phyloP scores from a whole-genome alignment of 2,113 vertebrate species.

The Pycnonotus jocosus region DNA sequence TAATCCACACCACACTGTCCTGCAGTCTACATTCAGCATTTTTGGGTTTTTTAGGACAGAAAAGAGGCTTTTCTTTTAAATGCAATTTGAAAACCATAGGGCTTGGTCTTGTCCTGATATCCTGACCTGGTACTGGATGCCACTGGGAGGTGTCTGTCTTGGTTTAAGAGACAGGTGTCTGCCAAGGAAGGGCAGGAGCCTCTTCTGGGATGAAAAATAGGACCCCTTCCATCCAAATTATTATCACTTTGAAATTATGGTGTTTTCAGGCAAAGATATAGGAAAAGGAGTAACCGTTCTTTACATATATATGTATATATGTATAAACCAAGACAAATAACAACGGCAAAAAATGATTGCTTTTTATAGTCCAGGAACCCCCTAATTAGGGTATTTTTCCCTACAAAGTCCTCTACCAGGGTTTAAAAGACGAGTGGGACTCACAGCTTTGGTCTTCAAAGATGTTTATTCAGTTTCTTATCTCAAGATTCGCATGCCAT shows the following conservation, averaged over 20 bases:
- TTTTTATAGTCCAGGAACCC: too few relatives aligned
- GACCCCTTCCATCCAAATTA: background rate
- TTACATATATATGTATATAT: background rate
- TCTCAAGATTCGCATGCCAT: too few relatives aligned
- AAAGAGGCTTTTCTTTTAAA: background rate
- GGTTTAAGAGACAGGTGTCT: background rate
- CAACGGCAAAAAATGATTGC: too few relatives aligned
- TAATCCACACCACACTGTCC: background rate
- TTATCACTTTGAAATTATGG: background rate
- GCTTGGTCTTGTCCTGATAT: background rate
- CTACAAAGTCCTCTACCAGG: too few relatives aligned
- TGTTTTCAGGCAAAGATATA: background rate
- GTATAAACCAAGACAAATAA: too few relatives aligned
- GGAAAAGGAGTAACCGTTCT: background rate
- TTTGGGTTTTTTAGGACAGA: background rate
- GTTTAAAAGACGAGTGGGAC: too few relatives aligned
- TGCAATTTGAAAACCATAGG: background rate
- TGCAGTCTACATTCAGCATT: background rate
- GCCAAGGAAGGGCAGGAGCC: background rate
- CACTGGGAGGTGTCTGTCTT: background rate
- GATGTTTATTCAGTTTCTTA: too few relatives aligned
- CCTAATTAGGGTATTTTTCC: too few relatives aligned
- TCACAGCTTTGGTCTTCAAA: too few relatives aligned
- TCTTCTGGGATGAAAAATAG: background rate
- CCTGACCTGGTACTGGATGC: too few relatives aligned